Evolutionary conservation across 1,140 invertebrate genomes (phyloP).

Genomic region (Teleopsis dalmanni): DNA sequence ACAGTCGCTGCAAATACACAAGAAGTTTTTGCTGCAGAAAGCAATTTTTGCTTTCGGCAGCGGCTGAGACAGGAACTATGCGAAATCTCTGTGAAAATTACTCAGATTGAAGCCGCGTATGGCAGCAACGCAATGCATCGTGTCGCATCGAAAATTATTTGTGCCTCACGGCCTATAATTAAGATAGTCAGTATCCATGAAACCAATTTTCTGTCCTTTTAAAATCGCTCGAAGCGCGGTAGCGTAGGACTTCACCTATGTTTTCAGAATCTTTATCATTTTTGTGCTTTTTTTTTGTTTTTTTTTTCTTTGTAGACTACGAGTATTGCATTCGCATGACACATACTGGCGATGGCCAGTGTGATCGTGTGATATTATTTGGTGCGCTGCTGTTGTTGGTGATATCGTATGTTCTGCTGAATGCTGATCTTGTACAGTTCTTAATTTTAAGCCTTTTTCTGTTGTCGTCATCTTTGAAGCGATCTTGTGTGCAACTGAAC

Average conservation of each 20-base stretch:
- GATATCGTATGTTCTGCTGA: no score
- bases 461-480: no score
- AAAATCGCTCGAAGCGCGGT: slow-evolving; percentile 13
- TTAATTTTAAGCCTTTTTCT: not conserved
- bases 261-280: no score
- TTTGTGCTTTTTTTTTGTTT: no score
- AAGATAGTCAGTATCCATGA: slow-evolving; percentile 17
- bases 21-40: no score
- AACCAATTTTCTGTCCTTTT: slow-evolving; percentile 18
- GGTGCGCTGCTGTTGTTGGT: slow-evolving; percentile 5
- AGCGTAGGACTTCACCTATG: no score
- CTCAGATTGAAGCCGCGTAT: slow-evolving; percentile 9
- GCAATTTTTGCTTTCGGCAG: not conserved
- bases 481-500: slow-evolving; percentile 9
- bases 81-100: slow-evolving; percentile 14
- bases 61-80: slow-evolving; percentile 9
- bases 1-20: not conserved
- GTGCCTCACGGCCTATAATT: slow-evolving; percentile 15
- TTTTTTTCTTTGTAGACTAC: no score
- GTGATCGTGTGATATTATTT: not conserved
- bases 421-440: no score
- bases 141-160: not conserved
- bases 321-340: not conserved
- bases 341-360: not conserved
- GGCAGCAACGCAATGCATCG: not conserved